phyloP scores from a whole-genome alignment of 2,888 invertebrate species.

The Eristalinus aeneus region DNA sequence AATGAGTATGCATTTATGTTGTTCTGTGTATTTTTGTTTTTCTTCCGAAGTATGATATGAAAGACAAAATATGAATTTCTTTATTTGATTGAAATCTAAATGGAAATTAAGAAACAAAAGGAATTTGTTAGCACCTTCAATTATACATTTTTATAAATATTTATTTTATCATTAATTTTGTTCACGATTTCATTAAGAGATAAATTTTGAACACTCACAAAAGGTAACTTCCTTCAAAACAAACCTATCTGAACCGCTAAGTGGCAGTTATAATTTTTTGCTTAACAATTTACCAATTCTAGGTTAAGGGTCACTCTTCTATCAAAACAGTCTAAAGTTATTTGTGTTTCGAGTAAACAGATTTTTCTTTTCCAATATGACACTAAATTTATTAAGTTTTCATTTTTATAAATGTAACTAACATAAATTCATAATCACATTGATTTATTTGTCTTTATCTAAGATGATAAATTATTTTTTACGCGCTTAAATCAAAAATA shows the following conservation, averaged over 20 bases:
- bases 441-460: conserved; percentile 49
- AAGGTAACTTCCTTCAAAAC: background rate
- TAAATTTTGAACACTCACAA: conserved; percentile 22
- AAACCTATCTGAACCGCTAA: background rate
- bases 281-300: background rate
- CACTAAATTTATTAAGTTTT: conserved; percentile 17
- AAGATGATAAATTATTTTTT: conserved; percentile 20
- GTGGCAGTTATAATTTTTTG: conserved; percentile 32
- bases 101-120: conserved; percentile 37
- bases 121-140: conserved; percentile 49
- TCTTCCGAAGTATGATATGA: conserved; percentile 27
- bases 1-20: conserved; percentile 15
- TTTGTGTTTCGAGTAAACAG: background rate
- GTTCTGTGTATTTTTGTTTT: background rate
- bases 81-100: conserved; percentile 14
- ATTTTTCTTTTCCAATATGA: conserved; percentile 24
- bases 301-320: conserved; percentile 14
- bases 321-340: conserved; percentile 46
- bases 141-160: background rate
- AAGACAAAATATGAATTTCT: conserved; percentile 10
- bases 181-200: conserved; percentile 25
- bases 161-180: conserved; percentile 18
- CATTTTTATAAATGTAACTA: conserved; percentile 14
- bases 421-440: conserved; percentile 34
- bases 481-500: conserved; percentile 35